These are phyloP conservation scores for Camelus bactrianus DNA, from an alignment of 2,113 vertebrate species.

Conservation along the genomic window DNA sequence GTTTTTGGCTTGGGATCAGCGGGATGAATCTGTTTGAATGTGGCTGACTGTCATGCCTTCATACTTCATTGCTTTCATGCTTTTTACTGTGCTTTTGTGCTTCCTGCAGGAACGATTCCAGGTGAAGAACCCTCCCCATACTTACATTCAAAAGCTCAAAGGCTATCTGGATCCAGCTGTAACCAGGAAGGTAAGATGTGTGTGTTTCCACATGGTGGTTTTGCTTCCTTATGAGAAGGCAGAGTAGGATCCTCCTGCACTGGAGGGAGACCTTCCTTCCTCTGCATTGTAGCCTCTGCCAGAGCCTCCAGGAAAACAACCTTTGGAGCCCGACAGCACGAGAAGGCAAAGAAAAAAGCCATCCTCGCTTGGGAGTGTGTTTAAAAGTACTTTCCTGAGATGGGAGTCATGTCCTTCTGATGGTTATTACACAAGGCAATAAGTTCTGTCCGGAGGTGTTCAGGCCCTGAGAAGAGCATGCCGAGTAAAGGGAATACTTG, in stretches of 20 bases:
- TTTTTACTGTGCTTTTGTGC: conserved; percentile 61
- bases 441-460: background rate
- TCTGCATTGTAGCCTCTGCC: background rate
- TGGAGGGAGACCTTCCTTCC: conserved; percentile 69
- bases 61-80: background rate
- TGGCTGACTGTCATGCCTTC: background rate
- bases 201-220: conserved; percentile 26
- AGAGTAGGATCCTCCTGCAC: background rate
- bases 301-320: background rate
- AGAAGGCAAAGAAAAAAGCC: background rate
- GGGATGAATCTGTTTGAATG: background rate
- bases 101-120: conserved; percentile 95
- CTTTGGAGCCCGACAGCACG: background rate
- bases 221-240: rapidly evolving
- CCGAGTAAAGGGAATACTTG: background rate
- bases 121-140: conserved; percentile 99
- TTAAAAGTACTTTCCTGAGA: background rate
- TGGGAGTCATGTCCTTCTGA: background rate
- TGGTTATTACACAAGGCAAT: background rate
- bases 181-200: conserved; percentile 95
- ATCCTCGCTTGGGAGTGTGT: background rate
- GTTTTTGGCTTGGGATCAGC: background rate
- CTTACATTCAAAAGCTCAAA: conserved; percentile 97
- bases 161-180: conserved; percentile 98
- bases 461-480: background rate